Evolutionary conservation across 1,140 invertebrate species (phyloP).

Genomic region (Drosophila littoralis): DNA sequence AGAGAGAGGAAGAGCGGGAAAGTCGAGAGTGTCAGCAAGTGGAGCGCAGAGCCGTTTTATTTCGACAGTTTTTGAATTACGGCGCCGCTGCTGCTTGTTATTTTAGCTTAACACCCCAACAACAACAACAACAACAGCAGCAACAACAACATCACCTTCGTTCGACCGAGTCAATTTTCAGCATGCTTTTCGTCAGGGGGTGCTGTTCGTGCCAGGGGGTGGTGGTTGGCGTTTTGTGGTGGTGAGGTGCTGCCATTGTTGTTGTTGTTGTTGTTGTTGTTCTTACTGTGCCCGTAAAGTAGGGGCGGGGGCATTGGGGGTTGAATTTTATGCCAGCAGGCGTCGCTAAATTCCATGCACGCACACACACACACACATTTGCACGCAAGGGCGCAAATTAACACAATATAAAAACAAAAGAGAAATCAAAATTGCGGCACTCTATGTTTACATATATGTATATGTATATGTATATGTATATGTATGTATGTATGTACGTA

Average conservation of each 20-base stretch:
- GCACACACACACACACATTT: conserved; percentile 27
- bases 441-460: conserved; percentile 40
- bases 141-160: conserved; percentile 44
- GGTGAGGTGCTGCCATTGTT: conserved; percentile 23
- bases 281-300: background rate
- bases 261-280: conserved; percentile 30
- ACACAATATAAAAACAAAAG: conserved; percentile 67
- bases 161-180: conserved; percentile 49
- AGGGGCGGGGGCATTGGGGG: conserved; percentile 53
- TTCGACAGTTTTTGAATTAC: conserved; percentile 80
- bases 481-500: conserved; percentile 7
- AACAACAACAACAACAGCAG: conserved; percentile 24
- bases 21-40: conserved; percentile 48
- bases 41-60: conserved; percentile 71
- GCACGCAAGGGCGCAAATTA: conserved; percentile 52
- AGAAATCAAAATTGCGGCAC: conserved; percentile 40
- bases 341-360: conserved; percentile 36
- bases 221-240: conserved; percentile 45
- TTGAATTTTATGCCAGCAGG: conserved; percentile 59
- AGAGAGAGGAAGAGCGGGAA: conserved; percentile 38
- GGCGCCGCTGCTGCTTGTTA: conserved; percentile 39
- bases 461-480: conserved; percentile 19
- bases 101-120: conserved; percentile 49
- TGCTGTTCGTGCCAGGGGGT: conserved; percentile 20
- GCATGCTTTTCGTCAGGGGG: conserved; percentile 10